phyloP scores from a whole-genome alignment of 2,797 vertebrate genomes.

The Okamejei kenojei region DNA sequence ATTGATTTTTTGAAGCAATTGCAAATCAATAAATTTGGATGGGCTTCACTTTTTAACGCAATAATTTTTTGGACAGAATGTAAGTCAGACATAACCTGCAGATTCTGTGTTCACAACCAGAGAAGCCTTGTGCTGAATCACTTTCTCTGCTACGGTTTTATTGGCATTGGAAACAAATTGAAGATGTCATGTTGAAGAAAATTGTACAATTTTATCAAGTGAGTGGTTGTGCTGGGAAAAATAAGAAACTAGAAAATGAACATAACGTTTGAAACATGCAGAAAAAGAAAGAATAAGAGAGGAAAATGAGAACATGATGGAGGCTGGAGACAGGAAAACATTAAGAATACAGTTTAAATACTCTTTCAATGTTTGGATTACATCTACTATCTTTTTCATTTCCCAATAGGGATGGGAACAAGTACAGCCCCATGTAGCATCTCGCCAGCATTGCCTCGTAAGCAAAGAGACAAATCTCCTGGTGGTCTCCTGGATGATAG shows the following conservation, averaged over 20 bases:
- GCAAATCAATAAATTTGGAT: neutral
- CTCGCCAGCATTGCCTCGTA: conserved; percentile 88
- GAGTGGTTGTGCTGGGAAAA: neutral
- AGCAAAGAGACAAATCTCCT: conserved; percentile 92
- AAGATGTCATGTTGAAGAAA: neutral
- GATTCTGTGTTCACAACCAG: neutral
- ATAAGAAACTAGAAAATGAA: neutral
- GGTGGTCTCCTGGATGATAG: conserved; percentile 80
- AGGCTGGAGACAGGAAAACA: neutral
- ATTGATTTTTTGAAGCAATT: neutral
- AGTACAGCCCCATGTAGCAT: conserved; percentile 43
- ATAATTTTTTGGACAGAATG: neutral
- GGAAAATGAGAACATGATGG: neutral
- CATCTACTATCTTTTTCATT: neutral
- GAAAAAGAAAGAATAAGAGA: neutral
- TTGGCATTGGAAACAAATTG: neutral
- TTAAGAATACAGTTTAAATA: neutral
- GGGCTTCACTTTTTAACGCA: neutral
- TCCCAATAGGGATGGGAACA: conserved; percentile 32
- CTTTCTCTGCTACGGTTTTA: neutral
- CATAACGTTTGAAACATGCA: neutral
- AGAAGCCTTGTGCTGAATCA: neutral
- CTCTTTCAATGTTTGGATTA: neutral
- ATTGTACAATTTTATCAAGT: neutral
- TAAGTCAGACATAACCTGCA: neutral